Evolutionary conservation across 2,888 invertebrate genomes (phyloP).

Genomic region (Synanthedon myopaeformis): DNA sequence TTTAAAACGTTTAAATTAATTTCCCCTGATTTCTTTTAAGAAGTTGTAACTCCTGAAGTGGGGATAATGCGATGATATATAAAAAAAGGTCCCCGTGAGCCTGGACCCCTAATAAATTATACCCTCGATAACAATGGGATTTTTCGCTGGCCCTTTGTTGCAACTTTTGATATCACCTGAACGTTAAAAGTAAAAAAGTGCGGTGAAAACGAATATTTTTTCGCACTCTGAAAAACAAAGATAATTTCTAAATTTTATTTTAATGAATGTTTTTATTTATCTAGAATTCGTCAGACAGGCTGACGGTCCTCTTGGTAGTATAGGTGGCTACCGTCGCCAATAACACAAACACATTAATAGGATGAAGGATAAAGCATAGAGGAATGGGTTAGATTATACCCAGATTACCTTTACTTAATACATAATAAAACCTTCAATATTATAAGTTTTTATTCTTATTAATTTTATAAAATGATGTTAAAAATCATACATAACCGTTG

Average conservation of each 20-base stretch:
- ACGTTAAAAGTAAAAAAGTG: slow-evolving; percentile 24
- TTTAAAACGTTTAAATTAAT: slow-evolving; percentile 67
- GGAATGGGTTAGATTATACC: too few relatives aligned
- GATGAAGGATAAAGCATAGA: too few relatives aligned
- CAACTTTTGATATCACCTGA: slow-evolving; percentile 71
- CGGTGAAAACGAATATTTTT: neutral
- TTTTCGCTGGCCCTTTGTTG: slow-evolving; percentile 66
- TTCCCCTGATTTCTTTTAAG: slow-evolving; percentile 68
- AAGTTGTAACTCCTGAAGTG: slow-evolving; percentile 67
- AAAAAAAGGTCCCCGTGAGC: slow-evolving; percentile 67
- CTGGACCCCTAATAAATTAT: slow-evolving; percentile 68
- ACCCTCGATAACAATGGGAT: slow-evolving; percentile 71
- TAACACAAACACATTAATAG: too few relatives aligned
- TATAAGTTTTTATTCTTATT: too few relatives aligned
- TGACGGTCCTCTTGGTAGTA: too few relatives aligned
- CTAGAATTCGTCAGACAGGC: too few relatives aligned
- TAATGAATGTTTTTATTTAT: too few relatives aligned
- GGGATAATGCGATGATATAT: slow-evolving; percentile 72
- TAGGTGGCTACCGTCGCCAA: too few relatives aligned
- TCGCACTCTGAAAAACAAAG: neutral
- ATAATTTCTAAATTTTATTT: neutral
- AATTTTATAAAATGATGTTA: too few relatives aligned
- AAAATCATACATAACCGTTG: too few relatives aligned
- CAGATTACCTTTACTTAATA: too few relatives aligned
- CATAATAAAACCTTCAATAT: too few relatives aligned